Evolutionary conservation across 92 coral and sea anemone species (phyloP).

Genomic region (Nematostella vectensis): DNA sequence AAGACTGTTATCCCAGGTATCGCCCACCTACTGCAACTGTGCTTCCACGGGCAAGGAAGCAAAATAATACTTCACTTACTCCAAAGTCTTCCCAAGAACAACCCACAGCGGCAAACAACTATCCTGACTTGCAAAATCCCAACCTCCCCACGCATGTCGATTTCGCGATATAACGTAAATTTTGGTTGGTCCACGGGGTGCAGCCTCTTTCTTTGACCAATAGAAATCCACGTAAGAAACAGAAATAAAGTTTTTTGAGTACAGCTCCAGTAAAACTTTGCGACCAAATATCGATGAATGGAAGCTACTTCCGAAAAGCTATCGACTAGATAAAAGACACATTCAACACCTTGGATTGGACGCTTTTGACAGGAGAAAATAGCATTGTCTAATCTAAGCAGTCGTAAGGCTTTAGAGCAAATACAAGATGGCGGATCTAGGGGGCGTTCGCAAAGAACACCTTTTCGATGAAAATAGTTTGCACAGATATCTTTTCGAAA

Average conservation of each 20-base stretch:
- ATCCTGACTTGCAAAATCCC: conserved; percentile 5
- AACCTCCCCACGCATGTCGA: conserved; percentile 47
- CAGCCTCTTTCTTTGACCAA: conserved; percentile 16
- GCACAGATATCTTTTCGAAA: conserved; percentile 37
- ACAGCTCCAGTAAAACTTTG: too few species aligned
- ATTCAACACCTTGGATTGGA: too few species aligned
- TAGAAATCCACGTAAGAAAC: conserved; percentile 28
- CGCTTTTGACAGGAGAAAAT: too few species aligned
- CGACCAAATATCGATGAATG: too few species aligned
- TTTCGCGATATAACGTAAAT: conserved; percentile 22
- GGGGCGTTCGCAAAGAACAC: conserved; percentile 68
- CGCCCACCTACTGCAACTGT: not conserved
- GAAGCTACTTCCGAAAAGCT: not conserved
- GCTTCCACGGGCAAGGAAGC: not conserved
- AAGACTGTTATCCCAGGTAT: not conserved
- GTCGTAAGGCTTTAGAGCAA: too few species aligned
- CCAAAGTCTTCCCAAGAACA: conserved; percentile 28
- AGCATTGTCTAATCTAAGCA: too few species aligned
- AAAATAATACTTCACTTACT: conserved; percentile 1
- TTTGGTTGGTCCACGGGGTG: conserved; percentile 31
- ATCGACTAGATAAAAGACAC: not conserved
- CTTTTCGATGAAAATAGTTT: conserved; percentile 47
- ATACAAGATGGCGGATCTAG: conserved; percentile 52
- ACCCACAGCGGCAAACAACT: conserved; percentile 54
- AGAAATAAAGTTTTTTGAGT: too few species aligned